phyloP scores from a whole-genome alignment of 2,113 vertebrate genomes.

The Donacobius atricapilla region DNA sequence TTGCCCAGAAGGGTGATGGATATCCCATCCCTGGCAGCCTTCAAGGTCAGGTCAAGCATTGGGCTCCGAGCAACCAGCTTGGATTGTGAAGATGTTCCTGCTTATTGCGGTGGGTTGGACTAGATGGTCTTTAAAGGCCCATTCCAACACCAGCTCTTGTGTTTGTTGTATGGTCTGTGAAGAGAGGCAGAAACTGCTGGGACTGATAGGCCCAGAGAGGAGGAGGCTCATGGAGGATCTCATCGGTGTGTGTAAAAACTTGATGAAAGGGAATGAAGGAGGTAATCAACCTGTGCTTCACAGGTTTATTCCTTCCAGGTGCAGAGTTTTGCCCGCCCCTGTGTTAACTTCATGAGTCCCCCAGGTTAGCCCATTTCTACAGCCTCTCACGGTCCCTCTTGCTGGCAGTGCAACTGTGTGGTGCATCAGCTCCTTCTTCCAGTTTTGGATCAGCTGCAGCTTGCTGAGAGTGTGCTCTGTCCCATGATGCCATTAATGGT shows the following conservation, averaged over 20 bases:
- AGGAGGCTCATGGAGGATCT: not conserved
- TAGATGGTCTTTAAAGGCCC: not conserved
- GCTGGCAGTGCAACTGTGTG: not conserved
- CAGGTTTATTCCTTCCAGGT: rapidly evolving
- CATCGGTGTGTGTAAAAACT: not conserved
- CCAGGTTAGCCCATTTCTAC: not conserved
- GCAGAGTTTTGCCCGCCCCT: not conserved
- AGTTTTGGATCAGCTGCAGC: not conserved
- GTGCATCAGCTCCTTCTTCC: not conserved
- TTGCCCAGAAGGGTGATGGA: not conserved
- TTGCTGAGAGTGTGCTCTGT: not conserved
- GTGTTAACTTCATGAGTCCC: not conserved
- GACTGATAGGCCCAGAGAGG: not conserved
- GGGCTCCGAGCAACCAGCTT: not conserved
- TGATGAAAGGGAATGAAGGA: not conserved
- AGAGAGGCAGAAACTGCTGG: not conserved
- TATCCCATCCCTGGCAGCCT: not conserved
- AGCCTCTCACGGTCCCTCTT: not conserved
- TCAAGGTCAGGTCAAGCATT: not conserved
- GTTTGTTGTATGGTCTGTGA: not conserved
- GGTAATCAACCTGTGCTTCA: not conserved
- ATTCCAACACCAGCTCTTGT: not conserved
- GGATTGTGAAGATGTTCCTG: not conserved
- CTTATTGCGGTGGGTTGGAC: rapidly evolving
- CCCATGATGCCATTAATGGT: not conserved